phyloP scores from a whole-genome alignment of 2,797 vertebrate genomes.

The Pipistrellus pygmaeus region DNA sequence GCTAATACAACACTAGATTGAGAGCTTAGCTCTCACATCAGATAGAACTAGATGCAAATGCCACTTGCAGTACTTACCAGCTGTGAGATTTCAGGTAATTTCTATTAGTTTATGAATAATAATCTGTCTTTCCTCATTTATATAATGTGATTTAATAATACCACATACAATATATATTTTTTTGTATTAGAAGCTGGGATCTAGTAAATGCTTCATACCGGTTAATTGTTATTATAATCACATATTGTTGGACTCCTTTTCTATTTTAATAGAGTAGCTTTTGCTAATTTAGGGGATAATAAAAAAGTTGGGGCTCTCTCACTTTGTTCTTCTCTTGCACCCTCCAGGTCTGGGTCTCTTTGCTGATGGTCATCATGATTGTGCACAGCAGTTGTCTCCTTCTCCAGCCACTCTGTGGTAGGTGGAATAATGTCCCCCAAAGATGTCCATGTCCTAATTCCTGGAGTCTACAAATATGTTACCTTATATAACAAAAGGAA shows the following conservation, averaged over 20 bases:
- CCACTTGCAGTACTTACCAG: background rate
- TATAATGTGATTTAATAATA: constrained; percentile 8
- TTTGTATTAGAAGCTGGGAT: background rate
- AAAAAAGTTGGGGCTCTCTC: background rate
- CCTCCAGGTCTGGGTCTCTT: background rate
- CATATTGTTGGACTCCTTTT: background rate
- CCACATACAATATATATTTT: background rate
- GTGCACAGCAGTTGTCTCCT: background rate
- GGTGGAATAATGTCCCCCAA: background rate
- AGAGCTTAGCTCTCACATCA: background rate
- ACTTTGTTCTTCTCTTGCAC: background rate
- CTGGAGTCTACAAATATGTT: background rate
- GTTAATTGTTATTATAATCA: background rate
- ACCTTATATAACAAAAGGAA: background rate
- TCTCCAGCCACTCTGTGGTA: background rate
- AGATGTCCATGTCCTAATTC: background rate
- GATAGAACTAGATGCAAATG: background rate
- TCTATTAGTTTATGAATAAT: background rate
- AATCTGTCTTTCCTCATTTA: background rate
- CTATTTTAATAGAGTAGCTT: background rate
- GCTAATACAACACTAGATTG: background rate
- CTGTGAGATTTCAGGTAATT: background rate
- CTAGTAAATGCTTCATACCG: background rate
- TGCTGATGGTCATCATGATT: background rate
- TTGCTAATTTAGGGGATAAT: background rate